A percentile compares a stretch with the other conserved stretches of the same genome.
Evolutionary conservation across 2,113 vertebrate species (phyloP).

Genomic region (Lonchura striata): DNA sequence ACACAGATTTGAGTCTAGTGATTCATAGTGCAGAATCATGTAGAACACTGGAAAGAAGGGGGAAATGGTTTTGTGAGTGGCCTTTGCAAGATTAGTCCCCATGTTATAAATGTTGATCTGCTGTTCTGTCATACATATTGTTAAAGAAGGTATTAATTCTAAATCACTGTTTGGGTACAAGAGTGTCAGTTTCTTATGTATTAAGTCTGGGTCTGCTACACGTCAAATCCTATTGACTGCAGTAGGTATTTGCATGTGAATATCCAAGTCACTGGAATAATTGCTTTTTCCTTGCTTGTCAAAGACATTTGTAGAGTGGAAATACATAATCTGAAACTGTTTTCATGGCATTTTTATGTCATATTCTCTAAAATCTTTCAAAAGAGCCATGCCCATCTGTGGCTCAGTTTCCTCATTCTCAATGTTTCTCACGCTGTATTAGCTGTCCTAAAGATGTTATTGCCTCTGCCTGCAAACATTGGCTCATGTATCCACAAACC

Average conservation of each 20-base stretch:
- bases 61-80: neutral
- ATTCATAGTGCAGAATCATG: neutral
- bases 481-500: neutral
- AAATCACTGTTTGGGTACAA: neutral
- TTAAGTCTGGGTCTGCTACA: neutral
- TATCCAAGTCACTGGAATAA: neutral
- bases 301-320: neutral
- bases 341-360: neutral
- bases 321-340: neutral
- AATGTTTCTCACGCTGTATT: neutral
- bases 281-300: neutral
- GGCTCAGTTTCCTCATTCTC: neutral
- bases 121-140: neutral
- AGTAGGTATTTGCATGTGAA: neutral
- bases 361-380: neutral
- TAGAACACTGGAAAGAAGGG: neutral
- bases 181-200: neutral
- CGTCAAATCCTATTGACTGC: neutral
- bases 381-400: neutral
- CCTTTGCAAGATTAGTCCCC: neutral
- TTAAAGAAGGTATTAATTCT: neutral
- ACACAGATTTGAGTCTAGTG: neutral
- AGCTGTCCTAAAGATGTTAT: neutral
- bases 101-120: neutral
- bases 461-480: neutral